Evolutionary conservation across 2,888 invertebrate genomes (phyloP), one percentile per base, ranked within the genome.

Genomic region (Drosophila dives): DNA sequence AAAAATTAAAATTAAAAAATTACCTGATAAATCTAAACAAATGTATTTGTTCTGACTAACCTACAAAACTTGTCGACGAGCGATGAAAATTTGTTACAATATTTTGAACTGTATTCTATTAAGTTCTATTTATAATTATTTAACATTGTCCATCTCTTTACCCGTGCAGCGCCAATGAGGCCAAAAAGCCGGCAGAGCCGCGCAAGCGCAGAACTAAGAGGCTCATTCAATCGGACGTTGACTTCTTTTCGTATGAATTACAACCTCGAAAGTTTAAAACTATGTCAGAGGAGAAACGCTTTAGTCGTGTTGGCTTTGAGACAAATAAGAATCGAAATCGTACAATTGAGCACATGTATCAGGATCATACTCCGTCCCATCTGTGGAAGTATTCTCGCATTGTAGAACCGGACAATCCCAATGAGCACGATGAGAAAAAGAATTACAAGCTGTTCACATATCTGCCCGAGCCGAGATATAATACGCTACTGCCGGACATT

Each of bases 401-500:
- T n/a, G 78, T 92, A 23, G 92, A 92, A 59, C 87, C 91, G 0
- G 90, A 89, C 10, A 92, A 92, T 73, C 91, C 91, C 5, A 86
- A 88, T 17, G 92, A 92, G 23, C 62, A 75, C 20, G 93, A 93
- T 56, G 91, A 91, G 0, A 93, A 93, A 62, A 84, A 91, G 34
- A 92, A 92, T 59, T 93, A 92, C 51, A 91, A 91, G 63, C 55
- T 92, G 20, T 92, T 91, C 55, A 91, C 91, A 1, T 90, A 91
- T 66, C 90, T 92, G 59, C 85, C 92, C 0, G 93, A 93, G 69
- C 93, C 92, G 63, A 84, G 93, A 34, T 92, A 93, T 51, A 92
- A 92, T 64, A 92, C 92, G 0, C 76, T 93, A 0, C 81, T 92
- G 45, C 84, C 90, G 1, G 93, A 93, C 75, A 92, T 63, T 85